Base-by-base conservation (phyloP, 30 jellyfish, hydroid and myxozoan genomes). In the Hydractinia symbiolongicarpus region DNA sequence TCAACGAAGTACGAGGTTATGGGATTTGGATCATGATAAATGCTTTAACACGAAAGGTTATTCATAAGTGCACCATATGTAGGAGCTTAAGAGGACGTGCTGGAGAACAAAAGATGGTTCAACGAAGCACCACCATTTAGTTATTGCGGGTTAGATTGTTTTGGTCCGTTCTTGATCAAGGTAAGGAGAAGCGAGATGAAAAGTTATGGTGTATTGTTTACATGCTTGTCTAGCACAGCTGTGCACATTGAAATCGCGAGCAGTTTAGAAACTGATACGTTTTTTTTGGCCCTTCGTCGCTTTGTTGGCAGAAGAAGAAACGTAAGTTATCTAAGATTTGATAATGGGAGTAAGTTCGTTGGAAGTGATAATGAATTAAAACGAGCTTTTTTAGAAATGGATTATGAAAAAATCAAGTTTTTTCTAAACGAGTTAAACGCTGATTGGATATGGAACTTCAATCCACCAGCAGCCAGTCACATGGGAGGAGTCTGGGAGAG, bases 351-450 rank as follows among this genome's bases (percentile, higher is more conserved):
- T 14, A 84, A 84, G 70, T 84, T 76, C 68, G 61, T 49, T 6
- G 57, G 93, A 53, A 89, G 82, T 10, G 2, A 78, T 57, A 67
- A 79, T 5, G 95, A 85, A 70, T n/a, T 85, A 51, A 72, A 75
- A n/a, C 15, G 51, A 53, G 82, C 79, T 11, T 21, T 21, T 68
- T 15, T 11, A 68, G 79, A 68, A 21, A 49, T 14, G 79, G 79
- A 68, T 68, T 4, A 68, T 49, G 15, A 68, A 68, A 60, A 60
- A 60, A 16, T 60, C 17, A 16, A 16, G 15, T 14, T 13, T 16
- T 60, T 60, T 16, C 17, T 60, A 16, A 14, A 60, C 70, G n/a
- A 14, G 54, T 11, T 11, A 21, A 14, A 21, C 79, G 21, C 53
- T 11, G 79, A 14, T n/a, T 14, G 21, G 53, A 68, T 21, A 11